These are phyloP conservation scores for Spinibarbus caldwelli DNA, from an alignment of 2,797 vertebrate species.

Conservation along the genomic window DNA sequence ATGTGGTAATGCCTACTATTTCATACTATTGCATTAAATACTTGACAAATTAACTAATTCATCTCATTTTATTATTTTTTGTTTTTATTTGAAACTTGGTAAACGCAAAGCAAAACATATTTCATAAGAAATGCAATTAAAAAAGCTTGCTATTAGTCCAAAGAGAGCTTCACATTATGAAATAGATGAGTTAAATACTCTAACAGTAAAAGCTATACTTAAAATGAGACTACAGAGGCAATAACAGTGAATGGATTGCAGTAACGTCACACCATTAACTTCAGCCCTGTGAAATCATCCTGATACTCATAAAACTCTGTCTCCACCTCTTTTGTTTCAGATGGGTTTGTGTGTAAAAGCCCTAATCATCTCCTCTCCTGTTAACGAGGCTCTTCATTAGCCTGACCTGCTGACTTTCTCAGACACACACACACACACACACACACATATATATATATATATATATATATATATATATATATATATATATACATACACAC, in stretches of 20 bases:
- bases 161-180: constrained; percentile 1
- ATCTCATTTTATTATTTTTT: background rate
- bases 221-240: background rate
- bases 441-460: background rate
- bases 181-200: background rate
- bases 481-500: background rate
- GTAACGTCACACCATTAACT: constrained; percentile 9
- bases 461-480: too few species aligned
- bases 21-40: background rate
- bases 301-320: constrained; percentile 8
- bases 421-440: background rate
- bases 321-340: constrained; percentile 67
- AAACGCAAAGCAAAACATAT: background rate
- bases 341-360: constrained; percentile 80
- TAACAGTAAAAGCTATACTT: background rate
- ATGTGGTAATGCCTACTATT: background rate
- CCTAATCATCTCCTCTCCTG: constrained; percentile 68
- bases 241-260: constrained; percentile 11
- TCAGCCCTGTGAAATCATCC: constrained; percentile 12
- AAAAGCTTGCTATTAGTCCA: background rate
- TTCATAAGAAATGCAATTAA: background rate
- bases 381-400: constrained; percentile 43
- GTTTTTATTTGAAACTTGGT: background rate
- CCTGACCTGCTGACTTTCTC: constrained; percentile 18
- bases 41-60: background rate